Percentiles rank a stretch among this genome's conserved stretches.
phyloP scores from a whole-genome alignment of 2,113 vertebrate species.

The Lanius collurio region DNA sequence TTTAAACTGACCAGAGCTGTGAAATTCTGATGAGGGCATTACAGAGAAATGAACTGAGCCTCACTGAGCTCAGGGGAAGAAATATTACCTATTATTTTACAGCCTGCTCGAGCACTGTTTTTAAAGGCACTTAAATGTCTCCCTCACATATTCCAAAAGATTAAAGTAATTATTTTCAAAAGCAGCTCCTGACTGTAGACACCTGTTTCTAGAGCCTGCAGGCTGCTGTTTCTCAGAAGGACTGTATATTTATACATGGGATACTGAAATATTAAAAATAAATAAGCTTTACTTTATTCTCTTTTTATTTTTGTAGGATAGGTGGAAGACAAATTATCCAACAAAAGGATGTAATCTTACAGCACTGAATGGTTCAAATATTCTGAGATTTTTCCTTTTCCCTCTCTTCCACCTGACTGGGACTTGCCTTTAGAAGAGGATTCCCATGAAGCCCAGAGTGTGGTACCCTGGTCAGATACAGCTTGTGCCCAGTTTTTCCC shows the following conservation, averaged over 20 bases:
- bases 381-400: not conserved
- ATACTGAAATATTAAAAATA: conserved; percentile 32
- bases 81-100: conserved; percentile 12
- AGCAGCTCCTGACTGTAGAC: not conserved
- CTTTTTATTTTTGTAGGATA: not conserved
- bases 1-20: not conserved
- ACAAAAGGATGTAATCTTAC: not conserved
- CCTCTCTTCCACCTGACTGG: not conserved
- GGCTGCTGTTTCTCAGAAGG: not conserved
- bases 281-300: not conserved
- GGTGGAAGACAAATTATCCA: not conserved
- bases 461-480: not conserved
- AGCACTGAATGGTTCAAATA: not conserved
- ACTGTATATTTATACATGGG: not conserved
- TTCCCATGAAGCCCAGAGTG: not conserved
- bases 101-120: not conserved
- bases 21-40: not conserved
- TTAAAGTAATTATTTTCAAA: conserved; percentile 30
- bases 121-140: conserved; percentile 18
- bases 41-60: not conserved
- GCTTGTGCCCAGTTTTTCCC: not conserved
- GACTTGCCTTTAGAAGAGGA: not conserved
- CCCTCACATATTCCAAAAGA: not conserved
- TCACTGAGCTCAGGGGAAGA: not conserved
- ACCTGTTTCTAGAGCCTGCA: not conserved